Percentiles rank a stretch among this genome's conserved stretches.
Conservation (phyloP, 2,888 invertebrate genomes). For the Eledone cirrhosa region DNA sequence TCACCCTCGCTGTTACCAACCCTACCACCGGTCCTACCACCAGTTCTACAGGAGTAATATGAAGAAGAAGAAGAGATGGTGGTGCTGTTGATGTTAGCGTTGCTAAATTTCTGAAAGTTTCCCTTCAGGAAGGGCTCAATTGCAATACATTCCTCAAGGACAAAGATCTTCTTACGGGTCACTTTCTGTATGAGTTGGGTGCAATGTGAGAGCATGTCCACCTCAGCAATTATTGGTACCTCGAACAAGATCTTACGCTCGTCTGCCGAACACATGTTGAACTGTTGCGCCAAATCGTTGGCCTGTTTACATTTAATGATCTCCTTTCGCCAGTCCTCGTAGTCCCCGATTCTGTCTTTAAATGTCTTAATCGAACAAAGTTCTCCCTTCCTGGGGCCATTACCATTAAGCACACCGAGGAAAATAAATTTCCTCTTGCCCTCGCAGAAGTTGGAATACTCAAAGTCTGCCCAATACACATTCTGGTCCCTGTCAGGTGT, state of each 20-base stretch:
- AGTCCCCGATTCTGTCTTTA: slow-evolving; percentile 40
- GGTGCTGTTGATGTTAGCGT: slow-evolving; percentile 34
- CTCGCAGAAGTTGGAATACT: slow-evolving; percentile 35
- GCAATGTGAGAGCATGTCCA: slow-evolving; percentile 44
- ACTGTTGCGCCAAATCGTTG: slow-evolving; percentile 37
- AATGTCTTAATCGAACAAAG: slow-evolving; percentile 52
- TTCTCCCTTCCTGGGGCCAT: slow-evolving; percentile 47
- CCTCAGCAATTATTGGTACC: slow-evolving; percentile 47
- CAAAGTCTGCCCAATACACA: slow-evolving; percentile 38
- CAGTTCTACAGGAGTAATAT: no score
- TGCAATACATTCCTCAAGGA: slow-evolving; percentile 43
- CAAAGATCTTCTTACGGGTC: slow-evolving; percentile 19
- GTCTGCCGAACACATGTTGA: slow-evolving; percentile 33
- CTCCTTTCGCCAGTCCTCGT: slow-evolving; percentile 44
- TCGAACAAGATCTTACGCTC: slow-evolving; percentile 37
- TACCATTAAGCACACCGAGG: slow-evolving; percentile 49
- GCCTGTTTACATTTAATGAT: slow-evolving; percentile 39
- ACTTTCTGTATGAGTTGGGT: slow-evolving; percentile 14
- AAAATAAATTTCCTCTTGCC: slow-evolving; percentile 45
- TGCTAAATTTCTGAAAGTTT: slow-evolving; percentile 43
- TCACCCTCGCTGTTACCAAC: no score
- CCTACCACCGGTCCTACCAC: no score
- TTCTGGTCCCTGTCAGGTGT: slow-evolving; percentile 38
- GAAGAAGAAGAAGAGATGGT: not conserved
- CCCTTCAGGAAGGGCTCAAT: slow-evolving; percentile 47